Evolutionary conservation across 2,888 invertebrate species (phyloP).

Genomic region (Aphodius sticticus): DNA sequence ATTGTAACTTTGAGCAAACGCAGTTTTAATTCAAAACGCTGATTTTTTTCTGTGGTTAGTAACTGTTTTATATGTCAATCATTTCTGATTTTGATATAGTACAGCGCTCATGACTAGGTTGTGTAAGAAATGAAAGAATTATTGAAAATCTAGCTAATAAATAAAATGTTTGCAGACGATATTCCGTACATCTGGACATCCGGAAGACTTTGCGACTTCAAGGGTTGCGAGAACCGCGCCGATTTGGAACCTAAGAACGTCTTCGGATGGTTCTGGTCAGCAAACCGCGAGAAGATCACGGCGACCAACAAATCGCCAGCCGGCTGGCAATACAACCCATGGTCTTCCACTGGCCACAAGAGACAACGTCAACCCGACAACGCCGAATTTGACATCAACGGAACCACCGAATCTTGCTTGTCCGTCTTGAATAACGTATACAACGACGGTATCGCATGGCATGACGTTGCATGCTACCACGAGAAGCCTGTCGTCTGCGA

Average conservation of each 20-base stretch:
- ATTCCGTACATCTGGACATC: constrained; percentile 95
- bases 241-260: constrained; percentile 87
- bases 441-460: constrained; percentile 93
- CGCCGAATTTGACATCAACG: constrained; percentile 89
- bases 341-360: constrained; percentile 92
- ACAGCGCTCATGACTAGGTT: too few relatives aligned
- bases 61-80: too few relatives aligned
- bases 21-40: too few relatives aligned
- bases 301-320: constrained; percentile 79
- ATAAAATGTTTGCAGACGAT: constrained; percentile 67
- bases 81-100: too few relatives aligned
- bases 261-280: constrained; percentile 94
- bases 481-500: constrained; percentile 92
- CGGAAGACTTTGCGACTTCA: constrained; percentile 91
- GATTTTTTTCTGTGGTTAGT: too few relatives aligned
- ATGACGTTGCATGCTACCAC: constrained; percentile 93
- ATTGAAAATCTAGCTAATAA: neutral
- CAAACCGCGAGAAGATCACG: constrained; percentile 85
- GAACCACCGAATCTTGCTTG: constrained; percentile 86
- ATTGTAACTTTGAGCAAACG: too few relatives aligned
- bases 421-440: constrained; percentile 91
- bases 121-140: too few relatives aligned
- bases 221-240: constrained; percentile 86
- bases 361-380: constrained; percentile 89
- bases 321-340: constrained; percentile 86